Conservation (phyloP, 2,797 vertebrate genomes). For the Heteromormyrus szaboi region DNA sequence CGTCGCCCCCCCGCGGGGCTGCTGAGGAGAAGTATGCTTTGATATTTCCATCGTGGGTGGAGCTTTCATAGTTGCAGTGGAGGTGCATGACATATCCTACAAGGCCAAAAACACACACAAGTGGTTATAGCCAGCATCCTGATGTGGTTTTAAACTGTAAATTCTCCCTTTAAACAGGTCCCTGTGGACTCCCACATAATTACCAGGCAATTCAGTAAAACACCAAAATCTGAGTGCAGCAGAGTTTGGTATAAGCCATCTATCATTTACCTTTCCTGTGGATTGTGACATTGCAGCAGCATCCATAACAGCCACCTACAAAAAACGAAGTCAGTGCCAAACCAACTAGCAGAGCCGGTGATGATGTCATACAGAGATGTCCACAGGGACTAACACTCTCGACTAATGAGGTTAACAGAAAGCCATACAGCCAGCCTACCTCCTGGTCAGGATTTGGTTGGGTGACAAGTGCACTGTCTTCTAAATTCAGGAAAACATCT, state of each 20-base stretch:
- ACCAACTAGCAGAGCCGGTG: background rate
- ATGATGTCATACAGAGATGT: background rate
- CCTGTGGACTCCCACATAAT: background rate
- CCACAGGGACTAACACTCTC: background rate
- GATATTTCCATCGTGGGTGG: slow-evolving; percentile 25
- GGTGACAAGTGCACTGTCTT: slow-evolving; percentile 50
- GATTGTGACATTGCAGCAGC: slow-evolving; percentile 35
- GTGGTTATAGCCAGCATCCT: background rate
- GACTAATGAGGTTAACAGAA: background rate
- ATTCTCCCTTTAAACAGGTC: background rate
- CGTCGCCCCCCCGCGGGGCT: slow-evolving; percentile 40
- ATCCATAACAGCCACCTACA: slow-evolving; percentile 18
- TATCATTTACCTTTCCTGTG: slow-evolving; percentile 37
- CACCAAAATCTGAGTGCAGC: background rate
- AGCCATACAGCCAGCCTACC: slow-evolving; percentile 34
- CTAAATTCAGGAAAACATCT: slow-evolving; percentile 40
- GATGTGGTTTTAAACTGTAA: background rate
- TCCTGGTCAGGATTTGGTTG: slow-evolving; percentile 45
- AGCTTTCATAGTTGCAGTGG: background rate
- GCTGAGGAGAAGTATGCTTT: slow-evolving; percentile 30
- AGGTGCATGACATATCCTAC: slow-evolving; percentile 34
- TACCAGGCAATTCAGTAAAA: background rate
- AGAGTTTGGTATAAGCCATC: background rate
- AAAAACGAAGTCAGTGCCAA: background rate
- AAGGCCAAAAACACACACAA: background rate